These are phyloP conservation scores for Aphidius gifuensis DNA, from an alignment of 1,140 invertebrate genomes.

Conservation along the genomic window DNA sequence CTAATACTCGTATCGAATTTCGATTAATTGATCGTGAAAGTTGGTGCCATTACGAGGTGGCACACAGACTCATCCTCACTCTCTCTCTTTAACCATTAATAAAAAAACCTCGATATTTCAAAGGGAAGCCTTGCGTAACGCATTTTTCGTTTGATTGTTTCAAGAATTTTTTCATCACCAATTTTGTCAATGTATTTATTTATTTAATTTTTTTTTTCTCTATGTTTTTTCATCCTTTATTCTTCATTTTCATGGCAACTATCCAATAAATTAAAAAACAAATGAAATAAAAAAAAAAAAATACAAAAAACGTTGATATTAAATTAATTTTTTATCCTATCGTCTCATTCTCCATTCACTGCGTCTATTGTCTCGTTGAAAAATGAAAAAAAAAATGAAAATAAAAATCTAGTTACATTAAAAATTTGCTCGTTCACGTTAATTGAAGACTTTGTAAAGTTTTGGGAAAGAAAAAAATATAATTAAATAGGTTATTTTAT, in stretches of 20 bases:
- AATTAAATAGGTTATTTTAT: no score
- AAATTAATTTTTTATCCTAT: no score
- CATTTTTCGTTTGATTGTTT: not conserved
- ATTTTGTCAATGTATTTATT: not conserved
- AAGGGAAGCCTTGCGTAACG: conserved; percentile 31
- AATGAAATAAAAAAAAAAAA: no score
- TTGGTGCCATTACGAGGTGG: conserved; percentile 37
- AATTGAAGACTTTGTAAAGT: no score
- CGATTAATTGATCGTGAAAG: conserved; percentile 48
- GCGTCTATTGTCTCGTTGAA: no score
- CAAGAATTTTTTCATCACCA: not conserved
- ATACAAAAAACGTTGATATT: no score
- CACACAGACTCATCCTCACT: conserved; percentile 20
- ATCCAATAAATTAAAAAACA: no score
- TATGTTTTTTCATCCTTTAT: not conserved
- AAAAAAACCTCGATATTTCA: conserved; percentile 47
- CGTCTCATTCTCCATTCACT: no score
- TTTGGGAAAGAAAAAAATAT: no score
- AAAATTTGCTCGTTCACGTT: no score
- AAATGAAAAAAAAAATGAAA: no score
- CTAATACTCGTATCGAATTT: conserved; percentile 47
- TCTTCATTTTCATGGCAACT: not conserved
- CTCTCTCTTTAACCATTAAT: conserved; percentile 39
- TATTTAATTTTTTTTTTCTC: not conserved
- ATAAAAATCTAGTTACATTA: no score